Conservation (phyloP, 2,888 invertebrate genomes). For the Carterocephalus palaemon region DNA sequence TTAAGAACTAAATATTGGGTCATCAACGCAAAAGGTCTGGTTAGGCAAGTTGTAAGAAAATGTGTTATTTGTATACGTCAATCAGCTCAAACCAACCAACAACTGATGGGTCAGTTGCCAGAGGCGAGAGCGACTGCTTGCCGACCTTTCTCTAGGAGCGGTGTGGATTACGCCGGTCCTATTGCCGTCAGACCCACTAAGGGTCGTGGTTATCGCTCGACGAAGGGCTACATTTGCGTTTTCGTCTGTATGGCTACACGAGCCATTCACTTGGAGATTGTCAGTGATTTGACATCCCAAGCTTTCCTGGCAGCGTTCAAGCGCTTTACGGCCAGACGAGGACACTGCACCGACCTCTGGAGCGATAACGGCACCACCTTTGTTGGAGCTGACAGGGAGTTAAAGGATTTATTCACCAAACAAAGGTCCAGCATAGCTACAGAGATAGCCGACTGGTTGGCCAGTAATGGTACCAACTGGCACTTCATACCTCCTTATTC, state of each 20-base stretch:
- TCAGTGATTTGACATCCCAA: conserved; percentile 11
- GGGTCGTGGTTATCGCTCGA: not conserved
- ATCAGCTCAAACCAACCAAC: not conserved
- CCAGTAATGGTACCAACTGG: conserved; percentile 26
- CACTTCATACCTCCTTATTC: conserved; percentile 29
- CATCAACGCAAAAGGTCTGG: conserved; percentile 20
- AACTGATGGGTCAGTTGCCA: conserved; percentile 7
- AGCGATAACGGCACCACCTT: conserved; percentile 33
- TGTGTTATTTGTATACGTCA: not conserved
- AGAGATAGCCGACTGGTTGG: conserved; percentile 15
- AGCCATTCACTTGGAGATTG: conserved; percentile 24
- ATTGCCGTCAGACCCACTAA: not conserved
- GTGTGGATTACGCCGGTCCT: conserved; percentile 5
- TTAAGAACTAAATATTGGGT: conserved; percentile 25
- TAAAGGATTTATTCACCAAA: conserved; percentile 3
- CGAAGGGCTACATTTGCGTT: conserved; percentile 10
- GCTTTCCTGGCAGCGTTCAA: conserved; percentile 27
- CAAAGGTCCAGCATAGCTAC: not conserved
- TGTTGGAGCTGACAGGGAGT: conserved; percentile 22
- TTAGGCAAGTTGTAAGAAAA: conserved; percentile 12
- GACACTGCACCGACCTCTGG: conserved; percentile 25
- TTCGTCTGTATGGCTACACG: conserved; percentile 26
- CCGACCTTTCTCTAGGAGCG: not conserved
- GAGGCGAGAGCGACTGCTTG: not conserved
- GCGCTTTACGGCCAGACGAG: conserved; percentile 28